Conservation (phyloP, 2,797 vertebrate genomes). For the Mus spretus region DNA sequence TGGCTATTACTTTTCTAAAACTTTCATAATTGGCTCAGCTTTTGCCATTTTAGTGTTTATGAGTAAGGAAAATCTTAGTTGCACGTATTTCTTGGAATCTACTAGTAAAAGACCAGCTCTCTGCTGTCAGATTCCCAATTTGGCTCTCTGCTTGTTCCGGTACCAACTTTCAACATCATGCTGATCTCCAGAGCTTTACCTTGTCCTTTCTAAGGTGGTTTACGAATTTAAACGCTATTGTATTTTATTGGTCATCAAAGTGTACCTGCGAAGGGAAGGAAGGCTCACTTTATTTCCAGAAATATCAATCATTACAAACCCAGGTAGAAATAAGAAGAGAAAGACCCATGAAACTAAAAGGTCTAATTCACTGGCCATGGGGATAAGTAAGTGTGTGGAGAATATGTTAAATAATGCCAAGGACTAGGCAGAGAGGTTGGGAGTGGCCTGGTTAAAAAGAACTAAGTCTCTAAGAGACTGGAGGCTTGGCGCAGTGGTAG, state of each 20-base stretch:
- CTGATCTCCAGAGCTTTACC: not conserved
- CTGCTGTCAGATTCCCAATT: not conserved
- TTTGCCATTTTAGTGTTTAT: slow-evolving; percentile 3
- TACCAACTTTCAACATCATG: not conserved
- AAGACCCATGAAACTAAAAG: not conserved
- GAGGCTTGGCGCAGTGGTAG: not conserved
- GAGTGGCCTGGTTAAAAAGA: not conserved
- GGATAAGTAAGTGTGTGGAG: not conserved
- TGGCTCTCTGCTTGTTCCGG: not conserved
- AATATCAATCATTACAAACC: slow-evolving; percentile 27
- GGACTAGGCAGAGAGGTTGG: not conserved
- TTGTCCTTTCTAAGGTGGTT: not conserved
- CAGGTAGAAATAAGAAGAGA: not conserved
- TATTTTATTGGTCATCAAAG: not conserved
- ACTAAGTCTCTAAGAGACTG: not conserved
- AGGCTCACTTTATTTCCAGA: not conserved
- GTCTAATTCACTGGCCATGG: not conserved
- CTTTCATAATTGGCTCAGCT: not conserved
- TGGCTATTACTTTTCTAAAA: not conserved
- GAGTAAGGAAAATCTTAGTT: not conserved
- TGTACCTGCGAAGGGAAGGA: not conserved
- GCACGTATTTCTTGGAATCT: not conserved
- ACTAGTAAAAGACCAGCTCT: not conserved
- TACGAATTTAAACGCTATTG: not conserved
- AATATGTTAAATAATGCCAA: not conserved